These are phyloP conservation scores for Prosapia bicincta DNA, from an alignment of 2,888 invertebrate species.

Conservation along the genomic window DNA sequence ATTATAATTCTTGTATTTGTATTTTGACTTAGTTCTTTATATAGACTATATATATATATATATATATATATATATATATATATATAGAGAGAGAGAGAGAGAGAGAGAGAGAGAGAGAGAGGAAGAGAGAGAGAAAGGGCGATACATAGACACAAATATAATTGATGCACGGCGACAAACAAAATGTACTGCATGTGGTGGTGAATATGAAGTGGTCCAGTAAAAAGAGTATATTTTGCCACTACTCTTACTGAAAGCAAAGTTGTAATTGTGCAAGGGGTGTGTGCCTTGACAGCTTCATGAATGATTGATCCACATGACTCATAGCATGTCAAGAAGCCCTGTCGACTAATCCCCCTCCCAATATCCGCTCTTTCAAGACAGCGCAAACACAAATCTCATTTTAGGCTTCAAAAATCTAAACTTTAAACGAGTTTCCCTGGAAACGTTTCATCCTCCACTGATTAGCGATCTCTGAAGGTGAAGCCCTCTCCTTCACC, in stretches of 20 bases:
- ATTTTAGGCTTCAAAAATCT: background rate
- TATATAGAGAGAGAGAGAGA: no score
- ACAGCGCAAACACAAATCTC: constrained; percentile 2
- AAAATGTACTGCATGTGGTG: no score
- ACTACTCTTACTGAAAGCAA: background rate
- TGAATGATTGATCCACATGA: background rate
- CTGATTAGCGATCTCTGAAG: background rate
- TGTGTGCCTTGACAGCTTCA: background rate
- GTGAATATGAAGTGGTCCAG: no score
- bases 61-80: no score
- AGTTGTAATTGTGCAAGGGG: background rate
- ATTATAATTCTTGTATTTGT: no score
- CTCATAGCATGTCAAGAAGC: background rate
- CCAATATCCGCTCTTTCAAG: background rate
- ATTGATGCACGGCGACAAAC: no score
- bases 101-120: no score
- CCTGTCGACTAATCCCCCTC: background rate
- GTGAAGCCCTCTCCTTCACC: background rate
- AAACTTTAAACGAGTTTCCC: background rate
- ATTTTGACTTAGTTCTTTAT: no score
- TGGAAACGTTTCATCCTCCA: background rate
- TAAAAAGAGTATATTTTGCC: no score
- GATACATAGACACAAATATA: no score
- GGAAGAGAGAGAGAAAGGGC: no score
- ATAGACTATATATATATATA: no score